Base-by-base conservation (phyloP, 2,113 vertebrate species). In the Nestor notabilis region DNA sequence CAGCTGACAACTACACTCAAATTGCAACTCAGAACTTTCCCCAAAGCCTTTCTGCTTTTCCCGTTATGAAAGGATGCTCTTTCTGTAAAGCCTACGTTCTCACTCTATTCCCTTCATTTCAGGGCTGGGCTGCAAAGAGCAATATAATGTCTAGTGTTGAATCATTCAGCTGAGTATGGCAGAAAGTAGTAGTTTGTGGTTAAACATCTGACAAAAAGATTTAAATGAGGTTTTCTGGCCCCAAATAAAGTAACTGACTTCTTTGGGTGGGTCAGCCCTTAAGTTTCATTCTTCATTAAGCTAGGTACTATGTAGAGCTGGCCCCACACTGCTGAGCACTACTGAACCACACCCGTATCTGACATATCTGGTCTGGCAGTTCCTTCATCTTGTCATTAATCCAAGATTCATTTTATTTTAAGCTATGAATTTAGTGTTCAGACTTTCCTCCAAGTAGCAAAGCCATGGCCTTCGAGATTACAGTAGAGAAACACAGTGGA, bases 381-480 rank as follows among this genome's bases (percentile, higher is more conserved):
- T 95, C 58, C 53, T 86, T 90, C 63, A 72, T 56, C 78, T 85
- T 87, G 82, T 87, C 95, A 85, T 63, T 46, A 84, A 37, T 55
- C 43, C 83, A 92, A 93, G 71, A 92, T 44, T 86, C 49, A 65
- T 84, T 83, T 83, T 53, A 68, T 88, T 93, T 41, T 25, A 92
- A 98, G 69, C 70, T 96, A 95, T 89, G 83, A 95, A 92, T 3
- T 92, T 71, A 92, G 75, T 93, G 79, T 72, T 95, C 82, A 43
- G 69, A 91, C 63, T 97, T 82, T 79, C 78, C 43, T 84, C n/a
- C 74, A 84, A 46, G 41, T 14, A 80, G 66, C 56, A 94, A 86
- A 75, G 5, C 33, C 80, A 50, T 0, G 21, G 55, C 68, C 21
- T 68, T 65, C 35, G 52, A 63, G 58, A 80, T 69, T 83, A 87